Evolutionary conservation across 2,797 vertebrate species (phyloP), one percentile per base, ranked within the genome.

Genomic region (Enteromius afrohamiltoni): DNA sequence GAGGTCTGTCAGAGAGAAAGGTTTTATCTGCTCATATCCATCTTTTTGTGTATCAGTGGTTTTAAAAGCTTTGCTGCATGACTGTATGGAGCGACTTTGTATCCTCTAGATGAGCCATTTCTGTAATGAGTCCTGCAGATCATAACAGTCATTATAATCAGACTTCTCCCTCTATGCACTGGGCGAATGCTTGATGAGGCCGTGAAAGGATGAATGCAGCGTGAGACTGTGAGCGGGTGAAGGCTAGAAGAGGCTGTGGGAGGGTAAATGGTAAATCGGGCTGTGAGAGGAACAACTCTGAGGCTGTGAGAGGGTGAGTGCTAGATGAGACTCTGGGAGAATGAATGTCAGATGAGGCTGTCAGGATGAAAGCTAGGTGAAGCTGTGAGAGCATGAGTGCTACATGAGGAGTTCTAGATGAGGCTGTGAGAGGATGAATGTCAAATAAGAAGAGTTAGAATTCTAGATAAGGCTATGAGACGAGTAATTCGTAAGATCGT

Each of bases 41-140:
- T 65, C 29, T 69, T 80, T 69, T 69, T 77, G 64, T 83, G 49
- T 70, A 83, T 69, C 49, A 60, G 64, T 42, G 82, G 34, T 77
- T 69, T 83, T 83, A 83, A 83, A 77, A 83, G 82, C 73, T 83
- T 83, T 83, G 71, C 80, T 75, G 80, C 45, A 8, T 65, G 49
- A 49, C 79, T 73, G 55, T 80, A 60, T 8, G 2, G 37, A 45
- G 62, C 42, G 49, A 45, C 62, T 69, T 83, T 77, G 74, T 37
- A 19, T 77, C 74, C 19, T 77, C 13, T 77, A 29, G 62, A 58
- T 69, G 51, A 45, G 74, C 65, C 75, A 70, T 69, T 77, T 83
- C 29, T 4, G 37, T 83, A 83, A 83, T 83, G 74, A 68, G 37
- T 83, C 73, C 74, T 58, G 58, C 70, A 83, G n/a, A 64, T 83